Conservation (phyloP, 2,797 vertebrate genomes). For the Urophycis tenuis region DNA sequence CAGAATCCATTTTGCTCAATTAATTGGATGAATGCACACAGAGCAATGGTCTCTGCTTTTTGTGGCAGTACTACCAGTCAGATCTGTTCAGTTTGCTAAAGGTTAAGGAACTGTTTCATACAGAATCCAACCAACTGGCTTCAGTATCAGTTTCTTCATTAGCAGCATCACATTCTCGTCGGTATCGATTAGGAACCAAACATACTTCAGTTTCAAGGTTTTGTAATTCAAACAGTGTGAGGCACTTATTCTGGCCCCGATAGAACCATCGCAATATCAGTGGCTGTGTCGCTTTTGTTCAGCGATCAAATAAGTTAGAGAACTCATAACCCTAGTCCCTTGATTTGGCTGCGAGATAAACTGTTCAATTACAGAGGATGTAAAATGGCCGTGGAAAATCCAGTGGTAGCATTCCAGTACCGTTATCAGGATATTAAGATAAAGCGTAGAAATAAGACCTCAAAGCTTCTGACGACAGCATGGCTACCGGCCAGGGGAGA, state of each 20-base stretch:
- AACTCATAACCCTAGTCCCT: too few relatives aligned
- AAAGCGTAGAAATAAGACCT: conserved; percentile 21
- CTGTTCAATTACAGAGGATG: too few relatives aligned
- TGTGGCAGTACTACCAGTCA: neutral
- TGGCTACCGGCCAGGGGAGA: conserved; percentile 19
- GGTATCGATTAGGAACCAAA: neutral
- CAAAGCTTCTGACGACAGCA: conserved; percentile 14
- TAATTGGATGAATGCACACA: conserved; percentile 33
- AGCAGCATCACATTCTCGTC: conserved; percentile 11
- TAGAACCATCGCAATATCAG: neutral
- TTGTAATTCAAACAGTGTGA: neutral
- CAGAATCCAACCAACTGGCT: neutral
- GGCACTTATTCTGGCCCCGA: neutral
- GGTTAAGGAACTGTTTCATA: neutral
- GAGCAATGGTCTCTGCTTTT: neutral
- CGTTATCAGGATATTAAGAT: conserved; percentile 37
- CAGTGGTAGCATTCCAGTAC: conserved; percentile 23
- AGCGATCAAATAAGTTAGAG: too few relatives aligned
- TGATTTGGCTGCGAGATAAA: too few relatives aligned
- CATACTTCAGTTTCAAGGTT: neutral
- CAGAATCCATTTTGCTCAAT: conserved; percentile 6
- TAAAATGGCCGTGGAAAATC: neutral
- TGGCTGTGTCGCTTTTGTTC: neutral
- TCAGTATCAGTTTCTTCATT: neutral
- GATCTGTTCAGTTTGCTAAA: neutral